These are phyloP conservation scores for Australoheros scitulus DNA, from an alignment of 2,113 vertebrate species.

Conservation along the genomic window DNA sequence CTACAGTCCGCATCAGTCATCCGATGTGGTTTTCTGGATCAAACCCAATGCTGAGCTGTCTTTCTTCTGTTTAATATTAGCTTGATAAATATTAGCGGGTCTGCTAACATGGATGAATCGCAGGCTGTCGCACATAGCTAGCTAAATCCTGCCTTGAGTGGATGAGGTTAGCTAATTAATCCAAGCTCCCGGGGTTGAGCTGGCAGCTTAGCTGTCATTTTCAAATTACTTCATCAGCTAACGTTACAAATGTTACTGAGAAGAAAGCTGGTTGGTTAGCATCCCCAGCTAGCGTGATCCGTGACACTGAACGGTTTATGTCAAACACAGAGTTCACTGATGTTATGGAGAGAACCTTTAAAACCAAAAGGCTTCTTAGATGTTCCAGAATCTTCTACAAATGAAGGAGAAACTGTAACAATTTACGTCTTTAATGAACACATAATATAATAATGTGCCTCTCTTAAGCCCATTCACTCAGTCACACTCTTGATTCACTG, in stretches of 20 bases:
- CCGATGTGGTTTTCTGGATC: neutral
- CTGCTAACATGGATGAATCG: neutral
- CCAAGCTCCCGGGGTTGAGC: neutral
- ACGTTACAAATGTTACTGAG: neutral
- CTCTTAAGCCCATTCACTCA: neutral
- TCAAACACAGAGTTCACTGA: neutral
- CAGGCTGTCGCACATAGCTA: neutral
- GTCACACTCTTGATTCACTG: neutral
- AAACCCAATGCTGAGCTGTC: neutral
- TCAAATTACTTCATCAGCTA: neutral
- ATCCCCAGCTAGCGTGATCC: neutral
- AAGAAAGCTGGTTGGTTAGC: neutral
- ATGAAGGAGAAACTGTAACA: neutral
- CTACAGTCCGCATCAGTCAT: neutral
- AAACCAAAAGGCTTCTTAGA: neutral
- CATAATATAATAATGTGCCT: neutral
- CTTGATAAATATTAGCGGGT: neutral
- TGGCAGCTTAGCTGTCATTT: neutral
- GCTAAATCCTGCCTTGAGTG: neutral
- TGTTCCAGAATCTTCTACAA: neutral
- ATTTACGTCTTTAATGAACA: neutral
- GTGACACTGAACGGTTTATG: neutral
- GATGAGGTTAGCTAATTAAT: neutral
- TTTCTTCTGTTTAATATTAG: neutral
- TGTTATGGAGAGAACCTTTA: neutral